phyloP scores from a whole-genome alignment of 1,140 invertebrate species.

The Oreohelix idahoensis region DNA sequence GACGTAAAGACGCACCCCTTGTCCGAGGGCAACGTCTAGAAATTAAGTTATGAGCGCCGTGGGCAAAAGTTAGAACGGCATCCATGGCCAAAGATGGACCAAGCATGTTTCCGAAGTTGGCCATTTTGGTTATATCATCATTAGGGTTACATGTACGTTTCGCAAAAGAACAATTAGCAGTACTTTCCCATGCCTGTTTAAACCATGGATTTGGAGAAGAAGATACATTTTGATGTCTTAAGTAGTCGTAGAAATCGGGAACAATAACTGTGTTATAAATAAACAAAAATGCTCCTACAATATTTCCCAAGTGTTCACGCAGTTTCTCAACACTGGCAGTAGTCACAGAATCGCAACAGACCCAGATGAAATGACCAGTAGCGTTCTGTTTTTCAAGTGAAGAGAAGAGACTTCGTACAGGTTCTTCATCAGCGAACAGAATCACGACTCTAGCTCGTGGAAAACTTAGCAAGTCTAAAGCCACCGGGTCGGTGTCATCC shows the following conservation, averaged over 20 bases:
- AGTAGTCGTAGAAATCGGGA: conserved; percentile 10
- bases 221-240: not conserved
- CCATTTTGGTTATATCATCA: not conserved
- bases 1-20: not conserved
- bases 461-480: not conserved
- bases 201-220: conserved; percentile 13
- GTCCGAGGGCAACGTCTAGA: not conserved
- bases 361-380: conserved; percentile 21
- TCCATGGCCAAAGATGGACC: conserved; percentile 9
- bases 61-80: conserved; percentile 22
- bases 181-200: not conserved
- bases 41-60: conserved; percentile 7
- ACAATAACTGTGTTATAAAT: not conserved
- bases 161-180: not conserved
- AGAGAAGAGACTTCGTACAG: not conserved
- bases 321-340: not conserved
- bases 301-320: no score
- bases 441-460: not conserved
- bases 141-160: not conserved
- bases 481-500: not conserved
- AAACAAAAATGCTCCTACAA: conserved; percentile 15
- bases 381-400: not conserved
- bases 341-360: not conserved
- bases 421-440: not conserved
- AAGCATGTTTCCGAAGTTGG: not conserved